Evolutionary conservation across 2,113 vertebrate species (phyloP), one percentile per base, ranked within the genome.

Genomic region (Heptranchias perlo): DNA sequence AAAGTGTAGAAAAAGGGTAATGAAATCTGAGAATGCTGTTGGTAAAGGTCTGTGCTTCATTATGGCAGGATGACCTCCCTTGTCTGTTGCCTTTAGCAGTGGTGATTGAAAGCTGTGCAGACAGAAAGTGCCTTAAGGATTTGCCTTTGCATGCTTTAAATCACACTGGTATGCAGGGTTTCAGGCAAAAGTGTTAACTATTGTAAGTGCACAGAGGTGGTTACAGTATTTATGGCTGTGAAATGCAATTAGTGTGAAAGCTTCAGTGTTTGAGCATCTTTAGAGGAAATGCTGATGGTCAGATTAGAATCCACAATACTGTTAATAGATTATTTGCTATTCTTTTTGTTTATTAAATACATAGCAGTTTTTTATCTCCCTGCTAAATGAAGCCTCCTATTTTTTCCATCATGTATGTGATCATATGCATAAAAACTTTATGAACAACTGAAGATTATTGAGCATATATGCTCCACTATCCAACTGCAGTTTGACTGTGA

Each of bases 41-140:
- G 64, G 62, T 95, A 35, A 69, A 95, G 64, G 94, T 73, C 94
- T 52, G 64, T 49, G 23, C 65, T 73, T 69, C 94, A 73, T 95
- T 73, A 95, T 95, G 94, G 64, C 44, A 95, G 65, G 65, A 67
- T 95, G 94, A 73, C 94, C 94, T 95, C 65, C 28, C 94, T 54
- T 95, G 39, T 95, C 39, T 69, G 65, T 39, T 95, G 44, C 94
- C 94, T 69, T 69, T 52, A 69, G 94, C 25, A 16, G 47, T 95
- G 39, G 94, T 69, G 64, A 69, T 95, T 49, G 94, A 69, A 95
- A 52, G 64, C 35, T 39, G 61, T 62, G n/a, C 54, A 92, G 44
- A 65, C 62, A 95, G 93, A 95, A 69, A 67, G 47, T 52, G 64
- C 44, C 62, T 95, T 35, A 73, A 95, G 64, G 28, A 73, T 95